phyloP scores from a whole-genome alignment of 2,113 vertebrate species.

The Rhabdomys dilectus region DNA sequence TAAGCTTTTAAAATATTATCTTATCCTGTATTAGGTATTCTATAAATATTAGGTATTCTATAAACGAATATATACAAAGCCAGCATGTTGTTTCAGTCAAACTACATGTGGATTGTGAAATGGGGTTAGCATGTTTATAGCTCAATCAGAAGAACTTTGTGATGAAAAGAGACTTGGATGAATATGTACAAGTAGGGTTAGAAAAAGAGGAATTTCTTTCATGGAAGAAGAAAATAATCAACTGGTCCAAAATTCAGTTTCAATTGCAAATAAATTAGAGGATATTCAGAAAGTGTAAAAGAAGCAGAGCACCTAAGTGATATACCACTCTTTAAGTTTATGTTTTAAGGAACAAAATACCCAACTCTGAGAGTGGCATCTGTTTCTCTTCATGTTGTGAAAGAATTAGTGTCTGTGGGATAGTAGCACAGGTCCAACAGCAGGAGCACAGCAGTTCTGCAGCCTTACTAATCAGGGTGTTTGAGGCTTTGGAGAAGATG shows the following conservation, averaged over 20 bases:
- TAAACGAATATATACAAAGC: neutral
- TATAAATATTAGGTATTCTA: neutral
- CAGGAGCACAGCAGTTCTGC: no score
- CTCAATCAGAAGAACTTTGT: neutral
- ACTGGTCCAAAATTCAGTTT: neutral
- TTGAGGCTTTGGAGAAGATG: neutral
- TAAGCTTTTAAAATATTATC: neutral
- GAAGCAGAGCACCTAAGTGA: neutral
- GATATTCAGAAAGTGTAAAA: neutral
- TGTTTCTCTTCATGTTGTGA: neutral
- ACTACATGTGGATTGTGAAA: neutral
- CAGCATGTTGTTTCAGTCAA: neutral
- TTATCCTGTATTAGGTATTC: neutral
- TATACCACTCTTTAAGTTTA: neutral
- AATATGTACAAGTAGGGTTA: neutral
- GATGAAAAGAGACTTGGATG: neutral
- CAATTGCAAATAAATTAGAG: neutral
- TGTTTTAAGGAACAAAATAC: neutral
- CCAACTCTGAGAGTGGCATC: neutral
- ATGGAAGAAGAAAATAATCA: neutral
- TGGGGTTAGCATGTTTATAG: neutral
- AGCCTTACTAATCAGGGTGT: neutral
- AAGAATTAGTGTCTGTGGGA: neutral
- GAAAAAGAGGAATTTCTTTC: neutral
- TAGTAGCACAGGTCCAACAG: accelerated